phyloP scores from a whole-genome alignment of 1,140 invertebrate species.

The Pollicipes pollicipes region DNA sequence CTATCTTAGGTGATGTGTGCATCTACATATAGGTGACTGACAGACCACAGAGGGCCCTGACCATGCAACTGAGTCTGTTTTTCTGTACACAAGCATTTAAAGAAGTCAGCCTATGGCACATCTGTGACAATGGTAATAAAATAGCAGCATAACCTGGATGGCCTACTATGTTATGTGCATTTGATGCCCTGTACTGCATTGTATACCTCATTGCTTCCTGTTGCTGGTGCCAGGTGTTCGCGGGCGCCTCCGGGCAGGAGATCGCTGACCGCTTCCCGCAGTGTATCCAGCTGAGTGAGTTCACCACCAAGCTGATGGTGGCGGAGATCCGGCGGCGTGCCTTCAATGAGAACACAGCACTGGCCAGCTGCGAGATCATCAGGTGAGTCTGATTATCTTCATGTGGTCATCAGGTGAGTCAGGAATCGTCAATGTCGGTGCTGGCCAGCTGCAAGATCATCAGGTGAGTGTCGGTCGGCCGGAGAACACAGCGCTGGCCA shows the following conservation, averaged over 20 bases:
- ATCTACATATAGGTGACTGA: too few species aligned
- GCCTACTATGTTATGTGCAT: not conserved
- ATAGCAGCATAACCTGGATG: too few species aligned
- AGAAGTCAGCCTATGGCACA: too few species aligned
- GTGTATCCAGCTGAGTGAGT: conserved; percentile 76
- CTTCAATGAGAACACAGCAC: conserved; percentile 87
- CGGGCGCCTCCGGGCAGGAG: conserved; percentile 65
- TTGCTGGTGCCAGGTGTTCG: conserved; percentile 52
- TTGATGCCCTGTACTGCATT: conserved; percentile 5
- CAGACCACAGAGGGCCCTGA: too few species aligned
- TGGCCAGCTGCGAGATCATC: conserved; percentile 85
- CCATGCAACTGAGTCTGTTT: too few species aligned
- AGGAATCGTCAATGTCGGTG: not conserved
- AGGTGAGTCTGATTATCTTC: conserved; percentile 35
- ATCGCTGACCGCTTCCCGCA: conserved; percentile 93
- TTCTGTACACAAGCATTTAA: too few species aligned
- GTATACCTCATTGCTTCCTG: conserved; percentile 8
- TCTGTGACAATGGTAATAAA: too few species aligned
- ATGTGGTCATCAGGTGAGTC: not conserved
- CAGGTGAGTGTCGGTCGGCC: not conserved
- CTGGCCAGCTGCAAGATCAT: not conserved
- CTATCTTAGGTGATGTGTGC: too few species aligned
- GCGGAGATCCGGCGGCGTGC: conserved; percentile 80
- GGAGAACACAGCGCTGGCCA: not conserved
- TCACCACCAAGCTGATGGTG: conserved; percentile 88